phyloP scores from a whole-genome alignment of 2,888 invertebrate species.

The Eudemis profundana region DNA sequence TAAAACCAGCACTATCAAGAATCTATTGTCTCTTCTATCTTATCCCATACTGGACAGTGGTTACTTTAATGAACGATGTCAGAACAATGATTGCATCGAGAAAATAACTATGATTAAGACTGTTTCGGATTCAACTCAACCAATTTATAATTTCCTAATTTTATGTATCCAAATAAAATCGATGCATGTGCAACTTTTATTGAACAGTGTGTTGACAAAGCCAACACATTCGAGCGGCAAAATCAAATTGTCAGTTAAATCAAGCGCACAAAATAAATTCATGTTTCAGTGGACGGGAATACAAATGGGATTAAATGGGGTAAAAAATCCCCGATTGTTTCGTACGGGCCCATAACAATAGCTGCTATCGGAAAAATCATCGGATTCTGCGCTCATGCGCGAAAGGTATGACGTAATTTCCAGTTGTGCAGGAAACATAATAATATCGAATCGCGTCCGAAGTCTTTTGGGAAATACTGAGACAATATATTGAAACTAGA shows the following conservation, averaged over 20 bases:
- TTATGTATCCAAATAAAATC: constrained; percentile 8
- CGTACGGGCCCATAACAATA: constrained; percentile 64
- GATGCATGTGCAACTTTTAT: constrained; percentile 10
- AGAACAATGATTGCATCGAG: no score
- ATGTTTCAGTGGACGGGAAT: constrained; percentile 50
- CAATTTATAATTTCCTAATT: no score
- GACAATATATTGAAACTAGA: constrained; percentile 3
- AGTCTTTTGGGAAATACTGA: constrained; percentile 8
- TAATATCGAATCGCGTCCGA: constrained; percentile 13
- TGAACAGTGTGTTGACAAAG: constrained; percentile 39
- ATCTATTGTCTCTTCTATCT: no score
- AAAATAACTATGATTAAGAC: no score
- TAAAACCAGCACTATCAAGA: no score
- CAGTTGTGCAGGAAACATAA: constrained; percentile 65
- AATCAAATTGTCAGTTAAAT: constrained; percentile 44
- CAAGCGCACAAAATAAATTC: constrained; percentile 51
- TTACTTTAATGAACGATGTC: no score
- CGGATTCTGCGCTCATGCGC: constrained; percentile 70
- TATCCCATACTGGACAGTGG: no score
- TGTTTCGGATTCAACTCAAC: no score
- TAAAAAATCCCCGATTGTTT: constrained; percentile 68
- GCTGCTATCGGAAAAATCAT: constrained; percentile 81
- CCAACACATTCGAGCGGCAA: constrained; percentile 37
- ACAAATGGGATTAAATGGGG: constrained; percentile 60
- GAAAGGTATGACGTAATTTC: constrained; percentile 77